phyloP scores from a whole-genome alignment of 1,140 invertebrate species.

The Anoplolepis gracilipes region DNA sequence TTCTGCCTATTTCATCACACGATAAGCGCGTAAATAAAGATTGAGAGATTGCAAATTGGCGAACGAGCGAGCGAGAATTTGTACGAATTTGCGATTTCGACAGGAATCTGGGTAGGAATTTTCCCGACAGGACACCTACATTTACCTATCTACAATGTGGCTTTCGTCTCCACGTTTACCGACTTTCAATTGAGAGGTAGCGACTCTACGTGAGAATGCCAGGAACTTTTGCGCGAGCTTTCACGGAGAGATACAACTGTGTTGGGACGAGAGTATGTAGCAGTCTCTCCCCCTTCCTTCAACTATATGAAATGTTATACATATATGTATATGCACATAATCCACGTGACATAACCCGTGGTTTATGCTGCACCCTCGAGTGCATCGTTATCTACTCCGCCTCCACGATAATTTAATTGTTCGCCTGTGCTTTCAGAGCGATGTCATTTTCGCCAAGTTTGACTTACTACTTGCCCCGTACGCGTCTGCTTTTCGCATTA shows the following conservation, averaged over 20 bases:
- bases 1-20: neutral
- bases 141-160: constrained; percentile 37
- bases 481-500: constrained; percentile 41
- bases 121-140: neutral
- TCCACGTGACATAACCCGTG: constrained; percentile 65
- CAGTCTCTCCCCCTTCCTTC: neutral
- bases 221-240: constrained; percentile 17
- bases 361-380: constrained; percentile 74
- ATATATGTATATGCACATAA: constrained; percentile 68
- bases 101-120: neutral
- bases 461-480: constrained; percentile 50
- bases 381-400: constrained; percentile 73
- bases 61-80: neutral
- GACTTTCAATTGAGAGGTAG: constrained; percentile 60
- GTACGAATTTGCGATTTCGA: neutral
- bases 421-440: constrained; percentile 59
- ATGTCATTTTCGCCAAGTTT: constrained; percentile 73
- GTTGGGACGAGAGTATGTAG: neutral
- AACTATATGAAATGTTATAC: constrained; percentile 42
- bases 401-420: constrained; percentile 74
- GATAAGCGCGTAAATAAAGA: neutral
- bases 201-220: constrained; percentile 51
- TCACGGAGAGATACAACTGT: neutral
- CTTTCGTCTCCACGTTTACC: constrained; percentile 16
- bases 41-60: neutral